Base-by-base conservation (phyloP, 2,888 invertebrate genomes). In the Pandemis heparana region DNA sequence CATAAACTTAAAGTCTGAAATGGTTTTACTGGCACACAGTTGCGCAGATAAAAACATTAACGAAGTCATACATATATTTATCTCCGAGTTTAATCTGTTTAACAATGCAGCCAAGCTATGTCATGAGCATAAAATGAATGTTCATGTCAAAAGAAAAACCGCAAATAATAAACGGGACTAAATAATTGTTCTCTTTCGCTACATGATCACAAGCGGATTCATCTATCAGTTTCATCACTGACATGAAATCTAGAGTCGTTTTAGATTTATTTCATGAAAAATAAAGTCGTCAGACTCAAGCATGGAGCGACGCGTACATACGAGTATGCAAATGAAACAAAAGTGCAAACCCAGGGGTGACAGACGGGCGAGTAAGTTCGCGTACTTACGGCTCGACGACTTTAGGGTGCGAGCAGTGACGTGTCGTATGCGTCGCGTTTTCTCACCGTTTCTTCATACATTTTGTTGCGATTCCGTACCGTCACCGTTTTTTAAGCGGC, bases 101-200 rank as follows among this genome's bases (percentile, higher is more conserved):
- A 56, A 46, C 46, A 23, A 63, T 43, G 10, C 63, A 46, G 23
- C 16, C 23, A 18, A 16, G 46, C n/a, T 10, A 18, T 23, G 43
- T 18, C n/a, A 16, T 18, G 23, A 46, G 63, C 63, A 23, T 43
- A 18, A 23, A 23, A 14, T 43, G 43, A 7, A 46, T 23, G 60
- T 69, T 59, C 3, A 1, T 23, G 56, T 51, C n/a, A 51, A 51
- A 51, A 9, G 7, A 51, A 16, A 51, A 16, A 77, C n/a, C 46
- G 23, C 41, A 51, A 38, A 32, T 46, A 48, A 70, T 67, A 62
- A 59, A 66, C n/a, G 5, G 6, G 16, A 5, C 16, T 51, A 51
- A n/a, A 32, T 32, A 32, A 32, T 16, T 51, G 51, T 51, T 51
- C 16, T 51, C 23, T 32, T 32, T 16, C 5, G 16, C 51, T 16